These are phyloP conservation scores for Ceramica pisi DNA, from an alignment of 2,888 invertebrate species.

Conservation along the genomic window DNA sequence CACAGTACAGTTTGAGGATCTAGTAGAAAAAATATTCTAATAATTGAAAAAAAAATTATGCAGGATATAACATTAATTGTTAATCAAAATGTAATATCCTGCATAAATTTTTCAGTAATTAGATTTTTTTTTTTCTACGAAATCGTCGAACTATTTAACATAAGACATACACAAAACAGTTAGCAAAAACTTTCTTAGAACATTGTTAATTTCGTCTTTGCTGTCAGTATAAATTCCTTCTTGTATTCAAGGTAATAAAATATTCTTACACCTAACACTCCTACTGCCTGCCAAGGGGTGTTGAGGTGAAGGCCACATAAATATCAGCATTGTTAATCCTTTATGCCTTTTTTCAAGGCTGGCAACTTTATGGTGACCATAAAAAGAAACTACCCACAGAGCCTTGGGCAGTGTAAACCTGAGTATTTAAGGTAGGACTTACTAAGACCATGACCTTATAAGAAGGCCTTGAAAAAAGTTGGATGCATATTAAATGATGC, in stretches of 20 bases:
- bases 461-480: not conserved
- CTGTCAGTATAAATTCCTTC: slow-evolving; percentile 26
- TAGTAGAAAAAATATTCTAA: too few species aligned
- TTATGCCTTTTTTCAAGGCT: slow-evolving; percentile 53
- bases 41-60: too few species aligned
- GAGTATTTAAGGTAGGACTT: slow-evolving; percentile 24
- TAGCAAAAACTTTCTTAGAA: not conserved
- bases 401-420: slow-evolving; percentile 22
- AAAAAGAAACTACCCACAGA: slow-evolving; percentile 32
- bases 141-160: not conserved
- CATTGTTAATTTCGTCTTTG: slow-evolving; percentile 9
- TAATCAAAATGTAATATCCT: not conserved
- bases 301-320: slow-evolving; percentile 54
- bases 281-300: slow-evolving; percentile 30
- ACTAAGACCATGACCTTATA: slow-evolving; percentile 5
- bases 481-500: slow-evolving; percentile 4
- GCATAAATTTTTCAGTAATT: not conserved
- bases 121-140: not conserved
- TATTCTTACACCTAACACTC: slow-evolving; percentile 46
- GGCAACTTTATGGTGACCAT: slow-evolving; percentile 47
- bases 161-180: not conserved
- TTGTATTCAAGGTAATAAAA: slow-evolving; percentile 35
- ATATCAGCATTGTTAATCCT: slow-evolving; percentile 55
- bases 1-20: too few species aligned
- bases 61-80: too few species aligned